These are phyloP conservation scores for Gephyroberyx darwinii DNA, from an alignment of 2,797 vertebrate genomes.

Conservation along the genomic window DNA sequence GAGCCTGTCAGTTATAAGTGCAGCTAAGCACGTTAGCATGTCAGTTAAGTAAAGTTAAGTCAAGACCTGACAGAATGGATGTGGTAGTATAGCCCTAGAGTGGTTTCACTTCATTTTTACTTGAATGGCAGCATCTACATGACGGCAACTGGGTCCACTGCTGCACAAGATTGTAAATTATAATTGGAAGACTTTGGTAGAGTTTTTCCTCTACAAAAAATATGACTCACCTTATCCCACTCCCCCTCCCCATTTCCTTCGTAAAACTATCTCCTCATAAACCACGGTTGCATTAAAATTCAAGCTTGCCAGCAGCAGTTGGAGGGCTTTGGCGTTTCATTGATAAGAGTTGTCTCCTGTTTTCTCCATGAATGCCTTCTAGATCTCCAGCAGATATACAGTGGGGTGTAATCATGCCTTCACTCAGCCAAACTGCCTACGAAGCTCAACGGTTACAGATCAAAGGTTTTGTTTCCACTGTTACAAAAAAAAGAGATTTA, in stretches of 20 bases:
- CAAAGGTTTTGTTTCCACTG: no score
- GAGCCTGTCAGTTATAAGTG: no score
- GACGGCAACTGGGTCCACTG: no score
- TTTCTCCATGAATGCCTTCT: no score
- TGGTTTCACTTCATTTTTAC: no score
- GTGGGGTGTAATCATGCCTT: background rate
- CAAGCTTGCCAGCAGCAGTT: background rate
- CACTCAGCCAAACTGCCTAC: background rate
- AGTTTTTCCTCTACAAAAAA: background rate
- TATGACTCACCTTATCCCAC: background rate
- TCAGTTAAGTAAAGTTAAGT: no score
- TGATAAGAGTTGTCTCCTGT: no score
- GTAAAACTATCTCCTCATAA: background rate
- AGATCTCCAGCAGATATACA: background rate
- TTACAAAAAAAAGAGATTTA: constrained; percentile 7
- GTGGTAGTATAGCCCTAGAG: no score
- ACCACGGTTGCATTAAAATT: background rate
- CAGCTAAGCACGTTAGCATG: no score
- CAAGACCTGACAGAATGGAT: no score
- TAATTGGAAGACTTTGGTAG: background rate
- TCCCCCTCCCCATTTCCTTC: background rate
- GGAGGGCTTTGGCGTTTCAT: background rate
- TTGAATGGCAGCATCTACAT: no score
- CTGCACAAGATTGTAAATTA: no score
- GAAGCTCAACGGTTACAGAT: background rate